Base-by-base conservation (phyloP, 2,888 invertebrate genomes). In the Hyles lineata region DNA sequence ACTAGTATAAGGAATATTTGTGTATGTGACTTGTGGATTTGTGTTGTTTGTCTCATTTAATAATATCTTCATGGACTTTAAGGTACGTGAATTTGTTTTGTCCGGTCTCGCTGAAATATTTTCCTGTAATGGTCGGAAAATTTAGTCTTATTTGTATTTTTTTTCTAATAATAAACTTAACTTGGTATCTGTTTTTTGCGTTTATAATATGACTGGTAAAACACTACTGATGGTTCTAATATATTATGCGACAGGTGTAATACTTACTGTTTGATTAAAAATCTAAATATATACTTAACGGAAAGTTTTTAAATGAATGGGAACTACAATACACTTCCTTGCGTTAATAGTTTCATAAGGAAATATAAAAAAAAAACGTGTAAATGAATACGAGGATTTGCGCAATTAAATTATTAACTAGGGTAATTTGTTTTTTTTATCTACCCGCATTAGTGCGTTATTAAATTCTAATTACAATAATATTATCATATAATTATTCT, bases 21-120 rank as follows among this genome's bases (percentile, higher is more conserved):
- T 72, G 70, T 74, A 77, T 82, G 83, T 85, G 85, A 81, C 82
- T 81, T 82, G 84, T 84, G 85, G 72, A 77, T 78, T 72, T 79
- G 81, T 84, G 80, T 80, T 81, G 80, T 78, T 71, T 74, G 74
- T 77, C 76, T 73, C 72, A 79, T 80, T 73, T 80, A 72, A 77
- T 76, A 76, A 75, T 77, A 72, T 71, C 75, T 75, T 75, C 76
- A 73, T 76, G 81, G 80, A 81, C 79, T 79, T 71, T 75, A 85
- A 85, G 85, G 85, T 85, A 85, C 77, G 72, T 72, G 23, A 67
- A 67, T 23, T 67, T 67, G 43, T 43, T 67, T 67, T 67, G 62
- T 32, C 17, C 17, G 5, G n/a, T n/a, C 43, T 21, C 17, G 23
- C 67, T 67, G 67, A 67, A 67, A 67, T 17, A 43, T 77, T 76